Conservation (phyloP, 2,113 vertebrate species). For the Guaruba guarouba region DNA sequence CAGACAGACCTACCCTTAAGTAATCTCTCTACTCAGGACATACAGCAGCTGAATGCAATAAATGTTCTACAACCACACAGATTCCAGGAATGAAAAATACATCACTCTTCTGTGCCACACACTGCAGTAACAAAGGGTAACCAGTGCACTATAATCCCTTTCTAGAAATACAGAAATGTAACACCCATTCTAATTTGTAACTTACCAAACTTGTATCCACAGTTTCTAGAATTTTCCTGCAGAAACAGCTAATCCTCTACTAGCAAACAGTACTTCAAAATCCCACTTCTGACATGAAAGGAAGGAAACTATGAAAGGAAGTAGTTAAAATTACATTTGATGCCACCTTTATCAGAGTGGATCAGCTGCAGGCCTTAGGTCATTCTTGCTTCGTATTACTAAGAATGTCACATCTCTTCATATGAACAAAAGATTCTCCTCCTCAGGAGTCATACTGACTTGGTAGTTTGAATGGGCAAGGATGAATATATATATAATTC, state of each 20-base stretch:
- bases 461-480: not conserved
- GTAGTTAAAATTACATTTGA: not conserved
- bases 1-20: not conserved
- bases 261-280: not conserved
- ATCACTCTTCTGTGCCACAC: not conserved
- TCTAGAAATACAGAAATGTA: not conserved
- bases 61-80: not conserved
- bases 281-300: not conserved
- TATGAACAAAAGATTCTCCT: not conserved
- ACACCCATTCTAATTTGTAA: not conserved
- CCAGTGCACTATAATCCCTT: not conserved
- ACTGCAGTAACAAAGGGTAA: not conserved
- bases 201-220: not conserved
- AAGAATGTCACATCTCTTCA: not conserved
- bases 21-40: not conserved
- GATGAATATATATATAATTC: not conserved
- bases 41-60: not conserved
- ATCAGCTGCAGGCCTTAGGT: not conserved
- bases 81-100: not conserved
- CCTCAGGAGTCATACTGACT: not conserved
- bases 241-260: not conserved
- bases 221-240: not conserved
- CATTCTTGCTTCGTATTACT: not conserved
- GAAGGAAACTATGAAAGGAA: not conserved
- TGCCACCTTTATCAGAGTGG: rapidly evolving